phyloP scores from a whole-genome alignment of 2,113 vertebrate species.

The Channa argus region DNA sequence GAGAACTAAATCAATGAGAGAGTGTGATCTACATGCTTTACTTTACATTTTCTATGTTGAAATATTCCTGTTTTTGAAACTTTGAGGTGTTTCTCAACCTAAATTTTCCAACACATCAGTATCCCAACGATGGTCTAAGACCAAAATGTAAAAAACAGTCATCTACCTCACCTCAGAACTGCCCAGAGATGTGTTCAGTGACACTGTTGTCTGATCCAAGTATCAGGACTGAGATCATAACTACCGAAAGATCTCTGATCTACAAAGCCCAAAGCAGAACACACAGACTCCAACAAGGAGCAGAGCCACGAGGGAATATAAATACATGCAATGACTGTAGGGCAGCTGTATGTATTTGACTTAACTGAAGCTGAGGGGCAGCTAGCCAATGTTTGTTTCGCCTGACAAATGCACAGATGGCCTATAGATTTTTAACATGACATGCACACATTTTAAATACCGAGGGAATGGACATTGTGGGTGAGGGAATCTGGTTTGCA shows the following conservation, averaged over 20 bases:
- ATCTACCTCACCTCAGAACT: conserved; percentile 74
- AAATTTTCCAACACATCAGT: conserved; percentile 21
- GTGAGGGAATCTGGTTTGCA: conserved; percentile 11
- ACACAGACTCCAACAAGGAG: conserved; percentile 22
- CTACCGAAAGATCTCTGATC: conserved; percentile 12
- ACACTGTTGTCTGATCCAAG: conserved; percentile 28
- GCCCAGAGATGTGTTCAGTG: conserved; percentile 41
- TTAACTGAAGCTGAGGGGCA: conserved; percentile 45
- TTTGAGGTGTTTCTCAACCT: conserved; percentile 11
- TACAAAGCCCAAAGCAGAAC: conserved; percentile 25
- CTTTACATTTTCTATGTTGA: conserved; percentile 23
- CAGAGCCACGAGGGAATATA: conserved; percentile 30
- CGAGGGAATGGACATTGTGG: conserved; percentile 25
- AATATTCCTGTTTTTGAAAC: conserved; percentile 46
- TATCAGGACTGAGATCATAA: conserved; percentile 13
- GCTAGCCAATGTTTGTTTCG: conserved; percentile 70
- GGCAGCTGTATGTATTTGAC: conserved; percentile 29
- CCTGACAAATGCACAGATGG: conserved; percentile 65
- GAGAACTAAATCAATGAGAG: conserved; percentile 45
- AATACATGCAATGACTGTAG: conserved; percentile 35
- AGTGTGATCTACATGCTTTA: conserved; percentile 33
- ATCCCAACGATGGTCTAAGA: conserved; percentile 15
- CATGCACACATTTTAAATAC: conserved; percentile 46
- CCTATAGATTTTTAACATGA: conserved; percentile 66
- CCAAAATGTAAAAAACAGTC: conserved; percentile 22